A percentile compares a stretch with the other conserved stretches of the same genome.
Evolutionary conservation across 1,140 invertebrate genomes (phyloP).

Genomic region (Papilio polyxenes): DNA sequence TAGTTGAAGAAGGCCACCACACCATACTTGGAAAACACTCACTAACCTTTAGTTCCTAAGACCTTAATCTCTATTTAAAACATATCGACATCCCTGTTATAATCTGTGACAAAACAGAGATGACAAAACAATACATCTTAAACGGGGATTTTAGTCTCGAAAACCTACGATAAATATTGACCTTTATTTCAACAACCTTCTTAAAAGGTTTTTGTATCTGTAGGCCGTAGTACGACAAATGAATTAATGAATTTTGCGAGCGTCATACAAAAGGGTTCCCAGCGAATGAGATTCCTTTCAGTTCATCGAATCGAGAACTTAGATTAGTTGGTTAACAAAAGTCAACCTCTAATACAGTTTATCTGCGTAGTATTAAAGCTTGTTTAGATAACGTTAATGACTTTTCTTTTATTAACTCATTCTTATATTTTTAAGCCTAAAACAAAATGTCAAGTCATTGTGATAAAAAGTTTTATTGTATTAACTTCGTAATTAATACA

Average conservation of each 20-base stretch:
- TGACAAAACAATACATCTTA: too few relatives aligned
- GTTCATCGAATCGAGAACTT: slow-evolving; percentile 23
- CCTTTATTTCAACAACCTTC: background rate
- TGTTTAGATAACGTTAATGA: background rate
- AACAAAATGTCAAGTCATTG: too few relatives aligned
- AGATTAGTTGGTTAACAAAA: slow-evolving; percentile 21
- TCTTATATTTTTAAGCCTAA: background rate
- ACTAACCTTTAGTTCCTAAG: too few relatives aligned
- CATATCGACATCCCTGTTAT: too few relatives aligned
- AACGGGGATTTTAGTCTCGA: too few relatives aligned
- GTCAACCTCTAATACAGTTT: slow-evolving; percentile 5
- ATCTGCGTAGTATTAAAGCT: background rate
- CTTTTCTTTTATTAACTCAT: background rate
- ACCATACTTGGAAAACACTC: too few relatives aligned
- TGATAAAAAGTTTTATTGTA: too few relatives aligned
- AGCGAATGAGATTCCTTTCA: background rate
- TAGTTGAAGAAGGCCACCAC: too few relatives aligned
- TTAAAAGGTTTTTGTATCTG: background rate
- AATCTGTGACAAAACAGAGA: too few relatives aligned
- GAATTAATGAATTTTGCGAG: slow-evolving; percentile 5
- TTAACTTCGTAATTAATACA: too few relatives aligned
- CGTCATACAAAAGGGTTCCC: background rate
- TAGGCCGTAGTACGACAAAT: background rate
- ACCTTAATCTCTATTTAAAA: too few relatives aligned
- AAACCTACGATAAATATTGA: background rate